phyloP scores from a whole-genome alignment of 1,140 invertebrate species.

The Drosophila chauvacae region DNA sequence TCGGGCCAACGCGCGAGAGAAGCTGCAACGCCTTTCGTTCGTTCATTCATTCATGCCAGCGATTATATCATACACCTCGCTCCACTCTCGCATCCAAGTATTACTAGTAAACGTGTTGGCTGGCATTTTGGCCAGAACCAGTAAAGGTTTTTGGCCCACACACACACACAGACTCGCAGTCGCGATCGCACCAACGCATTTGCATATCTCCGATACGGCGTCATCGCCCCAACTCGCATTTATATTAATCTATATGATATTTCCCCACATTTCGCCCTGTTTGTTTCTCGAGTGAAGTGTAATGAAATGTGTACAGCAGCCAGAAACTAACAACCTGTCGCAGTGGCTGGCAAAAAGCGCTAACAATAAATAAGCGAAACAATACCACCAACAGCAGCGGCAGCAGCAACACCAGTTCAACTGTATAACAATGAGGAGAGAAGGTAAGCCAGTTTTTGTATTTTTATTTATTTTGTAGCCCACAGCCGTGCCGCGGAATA shows the following conservation, averaged over 20 bases:
- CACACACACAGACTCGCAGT: conserved; percentile 3
- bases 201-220: conserved; percentile 46
- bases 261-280: conserved; percentile 27
- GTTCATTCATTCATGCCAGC: conserved; percentile 67
- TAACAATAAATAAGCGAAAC: conserved; percentile 81
- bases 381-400: conserved; percentile 51
- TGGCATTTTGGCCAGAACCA: conserved; percentile 74
- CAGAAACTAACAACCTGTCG: conserved; percentile 77
- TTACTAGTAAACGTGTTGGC: conserved; percentile 59
- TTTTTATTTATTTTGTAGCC: conserved; percentile 59
- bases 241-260: conserved; percentile 40
- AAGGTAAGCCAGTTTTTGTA: conserved; percentile 80
- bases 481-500: conserved; percentile 55
- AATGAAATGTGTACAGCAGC: conserved; percentile 74
- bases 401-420: conserved; percentile 56
- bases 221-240: conserved; percentile 49
- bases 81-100: conserved; percentile 10
- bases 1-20: conserved; percentile 47
- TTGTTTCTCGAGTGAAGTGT: conserved; percentile 62
- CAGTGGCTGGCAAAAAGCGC: conserved; percentile 74
- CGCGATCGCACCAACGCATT: conserved; percentile 34
- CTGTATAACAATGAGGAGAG: conserved; percentile 81
- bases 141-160: conserved; percentile 59
- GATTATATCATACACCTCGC: conserved; percentile 70
- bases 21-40: conserved; percentile 67